Percentiles rank a stretch among this genome's conserved stretches.
Conservation (phyloP, 1,140 invertebrate genomes). For the Trypoxylus dichotomus region DNA sequence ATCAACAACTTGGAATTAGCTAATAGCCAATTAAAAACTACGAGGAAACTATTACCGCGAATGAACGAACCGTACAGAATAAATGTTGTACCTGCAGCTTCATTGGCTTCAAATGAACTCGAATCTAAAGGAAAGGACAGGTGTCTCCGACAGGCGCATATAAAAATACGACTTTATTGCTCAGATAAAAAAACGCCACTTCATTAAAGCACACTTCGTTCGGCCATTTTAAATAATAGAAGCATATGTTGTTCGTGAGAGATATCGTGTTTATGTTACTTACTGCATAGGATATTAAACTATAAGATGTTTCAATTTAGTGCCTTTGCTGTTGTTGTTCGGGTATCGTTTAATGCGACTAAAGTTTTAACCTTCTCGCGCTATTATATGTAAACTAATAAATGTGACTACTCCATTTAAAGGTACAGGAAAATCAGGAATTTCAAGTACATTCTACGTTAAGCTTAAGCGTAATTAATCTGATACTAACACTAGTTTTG, state of each 20-base stretch:
- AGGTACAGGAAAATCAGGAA: neutral
- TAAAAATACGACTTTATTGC: constrained; percentile 14
- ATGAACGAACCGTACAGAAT: neutral
- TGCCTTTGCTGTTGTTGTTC: neutral
- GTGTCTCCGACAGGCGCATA: constrained; percentile 8
- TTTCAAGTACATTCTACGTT: too few species aligned
- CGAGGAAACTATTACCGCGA: neutral
- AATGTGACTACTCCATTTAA: neutral
- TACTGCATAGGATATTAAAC: constrained; percentile 10
- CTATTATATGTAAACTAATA: neutral
- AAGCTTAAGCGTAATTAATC: too few species aligned
- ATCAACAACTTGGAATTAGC: too few species aligned
- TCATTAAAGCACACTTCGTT: constrained; percentile 3
- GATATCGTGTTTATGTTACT: constrained; percentile 15
- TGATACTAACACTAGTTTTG: too few species aligned
- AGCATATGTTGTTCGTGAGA: constrained; percentile 13
- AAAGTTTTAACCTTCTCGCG: neutral
- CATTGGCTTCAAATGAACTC: constrained; percentile 4
- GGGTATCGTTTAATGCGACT: neutral
- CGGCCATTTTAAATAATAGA: constrained; percentile 24
- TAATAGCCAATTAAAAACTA: neutral
- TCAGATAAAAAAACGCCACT: constrained; percentile 16
- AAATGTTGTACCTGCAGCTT: neutral
- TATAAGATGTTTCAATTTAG: constrained; percentile 13
- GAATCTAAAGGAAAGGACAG: neutral